Evolutionary conservation across 2,888 invertebrate species (phyloP), one percentile per base, ranked within the genome.

Genomic region (Chouioia cunea): DNA sequence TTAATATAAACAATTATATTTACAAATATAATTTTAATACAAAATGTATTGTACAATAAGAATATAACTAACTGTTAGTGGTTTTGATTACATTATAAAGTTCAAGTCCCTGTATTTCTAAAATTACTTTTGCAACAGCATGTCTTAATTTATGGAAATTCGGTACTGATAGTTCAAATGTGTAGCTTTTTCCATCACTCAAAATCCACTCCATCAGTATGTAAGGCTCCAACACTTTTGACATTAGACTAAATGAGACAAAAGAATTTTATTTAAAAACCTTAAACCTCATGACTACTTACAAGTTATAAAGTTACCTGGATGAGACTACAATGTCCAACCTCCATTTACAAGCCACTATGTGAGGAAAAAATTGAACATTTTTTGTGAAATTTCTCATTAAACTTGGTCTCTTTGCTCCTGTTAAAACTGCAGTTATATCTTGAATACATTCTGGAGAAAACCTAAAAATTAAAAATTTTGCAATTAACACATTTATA

Each of bases 101-200:
- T 76, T 89, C 88, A 69, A 88, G 75, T 1, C 82, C 78, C 71
- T 88, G 87, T 77, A 89, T 84, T 77, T 89, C 88, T 65, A 87
- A 87, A 1, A 89, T 81, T 56, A 88, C 76, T 65, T 86, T 80
- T 4, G 89, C 88, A 50, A 89, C 80, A 47, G 86, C 86, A 73
- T 88, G 88, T 12, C 89, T 85, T 54, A 89, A 75, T 57, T 87
- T 85, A 79, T 89, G 89, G 75, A 89, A 89, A 80, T 87, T 87
- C 2, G 86, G 76, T 23, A 89, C 77, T 22, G 88, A 87, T 62
- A 88, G 78, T 80, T 89, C 88, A 74, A 89, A 86, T 43, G 86
- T 87, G 53, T 86, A 82, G 65, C 81, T 82, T 70, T 87, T 84
- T 2, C 87, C 88, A 71, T 86, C 86, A 43, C 80, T 81, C 44